Conservation (phyloP, 2,888 invertebrate genomes). For the Cephus pulcher region DNA sequence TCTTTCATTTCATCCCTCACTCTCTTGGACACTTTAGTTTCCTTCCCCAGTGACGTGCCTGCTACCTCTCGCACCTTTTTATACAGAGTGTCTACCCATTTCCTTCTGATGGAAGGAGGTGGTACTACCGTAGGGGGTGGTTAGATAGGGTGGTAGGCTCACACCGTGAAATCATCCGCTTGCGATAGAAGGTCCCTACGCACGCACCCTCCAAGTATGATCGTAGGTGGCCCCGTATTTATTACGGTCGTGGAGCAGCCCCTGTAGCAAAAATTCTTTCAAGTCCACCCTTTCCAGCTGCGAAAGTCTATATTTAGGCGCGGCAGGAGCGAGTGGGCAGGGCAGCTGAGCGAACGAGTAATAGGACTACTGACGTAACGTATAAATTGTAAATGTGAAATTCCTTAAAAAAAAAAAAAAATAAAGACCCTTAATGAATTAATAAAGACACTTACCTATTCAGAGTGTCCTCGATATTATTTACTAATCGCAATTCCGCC, state of each 20-base stretch:
- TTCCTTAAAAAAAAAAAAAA: background rate
- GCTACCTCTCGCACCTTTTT: background rate
- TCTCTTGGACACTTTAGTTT: background rate
- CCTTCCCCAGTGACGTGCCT: background rate
- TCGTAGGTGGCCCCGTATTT: background rate
- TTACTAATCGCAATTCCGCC: background rate
- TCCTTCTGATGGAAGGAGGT: background rate
- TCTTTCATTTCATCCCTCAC: background rate
- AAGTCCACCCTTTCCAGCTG: background rate
- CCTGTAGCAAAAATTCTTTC: background rate
- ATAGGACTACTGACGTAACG: background rate
- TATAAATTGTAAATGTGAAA: background rate
- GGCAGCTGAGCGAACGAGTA: background rate
- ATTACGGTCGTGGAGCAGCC: background rate
- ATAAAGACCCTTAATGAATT: no score
- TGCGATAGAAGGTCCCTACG: background rate
- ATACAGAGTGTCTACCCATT: background rate
- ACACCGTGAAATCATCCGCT: background rate
- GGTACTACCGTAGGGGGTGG: background rate
- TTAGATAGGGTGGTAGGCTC: background rate
- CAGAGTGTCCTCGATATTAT: background rate
- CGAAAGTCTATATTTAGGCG: background rate
- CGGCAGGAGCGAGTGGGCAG: background rate
- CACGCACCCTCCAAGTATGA: background rate
- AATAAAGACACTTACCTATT: background rate